phyloP scores from a whole-genome alignment of 2,797 vertebrate genomes.

The Esox masquinongy region DNA sequence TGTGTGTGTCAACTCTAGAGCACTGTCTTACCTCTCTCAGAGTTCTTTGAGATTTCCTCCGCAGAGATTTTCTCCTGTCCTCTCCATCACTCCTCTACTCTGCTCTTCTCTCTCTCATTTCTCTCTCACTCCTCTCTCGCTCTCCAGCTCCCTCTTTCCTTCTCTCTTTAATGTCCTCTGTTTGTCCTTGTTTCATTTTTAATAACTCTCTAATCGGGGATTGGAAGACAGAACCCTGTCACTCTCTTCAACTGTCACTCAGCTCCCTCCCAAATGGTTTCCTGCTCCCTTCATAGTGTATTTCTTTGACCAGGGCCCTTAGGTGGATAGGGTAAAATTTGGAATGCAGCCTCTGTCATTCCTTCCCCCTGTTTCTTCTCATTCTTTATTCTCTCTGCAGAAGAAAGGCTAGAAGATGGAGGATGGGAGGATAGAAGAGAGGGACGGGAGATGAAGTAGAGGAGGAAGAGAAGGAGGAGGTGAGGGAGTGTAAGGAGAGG shows the following conservation, averaged over 20 bases:
- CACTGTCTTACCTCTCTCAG: not conserved
- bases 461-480: not conserved
- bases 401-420: not conserved
- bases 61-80: not conserved
- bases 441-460: no score
- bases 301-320: not conserved
- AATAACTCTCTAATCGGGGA: constrained; percentile 4
- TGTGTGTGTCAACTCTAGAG: not conserved
- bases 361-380: not conserved
- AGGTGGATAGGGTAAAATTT: not conserved
- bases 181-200: not conserved
- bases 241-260: not conserved
- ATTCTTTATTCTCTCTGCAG: not conserved
- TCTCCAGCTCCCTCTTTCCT: not conserved
- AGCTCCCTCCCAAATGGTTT: not conserved
- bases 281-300: no score
- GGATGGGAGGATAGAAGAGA: not conserved
- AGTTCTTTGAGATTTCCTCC: not conserved
- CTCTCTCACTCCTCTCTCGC: not conserved
- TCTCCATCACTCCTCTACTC: not conserved
- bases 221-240: not conserved
- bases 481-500: not conserved
- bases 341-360: not conserved
- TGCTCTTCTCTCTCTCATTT: not conserved
- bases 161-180: constrained; percentile 11